These are phyloP conservation scores for Auanema sp. DNA, from an alignment of 2,888 invertebrate species.

Conservation along the genomic window DNA sequence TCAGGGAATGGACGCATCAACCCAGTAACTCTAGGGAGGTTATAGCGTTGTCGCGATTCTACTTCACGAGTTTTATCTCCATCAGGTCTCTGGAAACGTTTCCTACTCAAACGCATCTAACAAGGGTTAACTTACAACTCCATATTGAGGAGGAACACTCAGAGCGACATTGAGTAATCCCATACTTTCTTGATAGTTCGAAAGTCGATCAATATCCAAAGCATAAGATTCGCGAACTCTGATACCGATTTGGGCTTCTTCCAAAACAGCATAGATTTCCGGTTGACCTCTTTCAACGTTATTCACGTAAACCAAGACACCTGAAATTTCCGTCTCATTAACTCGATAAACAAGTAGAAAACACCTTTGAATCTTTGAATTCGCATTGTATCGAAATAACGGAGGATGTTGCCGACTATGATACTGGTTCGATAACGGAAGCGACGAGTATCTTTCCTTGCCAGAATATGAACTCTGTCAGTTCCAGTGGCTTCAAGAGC, in stretches of 20 bases:
- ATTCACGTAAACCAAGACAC: constrained; percentile 61
- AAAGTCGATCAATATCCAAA: constrained; percentile 55
- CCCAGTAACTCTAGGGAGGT: constrained; percentile 55
- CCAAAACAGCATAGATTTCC: constrained; percentile 62
- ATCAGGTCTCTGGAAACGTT: constrained; percentile 55
- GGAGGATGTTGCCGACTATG: constrained; percentile 59
- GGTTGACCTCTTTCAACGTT: constrained; percentile 61
- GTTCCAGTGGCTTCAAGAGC: constrained; percentile 61
- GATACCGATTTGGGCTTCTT: constrained; percentile 61
- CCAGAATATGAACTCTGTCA: constrained; percentile 48
- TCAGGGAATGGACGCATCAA: constrained; percentile 63
- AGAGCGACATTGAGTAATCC: constrained; percentile 60
- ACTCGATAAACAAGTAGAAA: too few species aligned
- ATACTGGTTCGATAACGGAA: constrained; percentile 55
- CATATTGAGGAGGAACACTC: constrained; percentile 57
- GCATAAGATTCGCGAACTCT: constrained; percentile 59
- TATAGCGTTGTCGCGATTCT: constrained; percentile 51
- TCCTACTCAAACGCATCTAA: not conserved
- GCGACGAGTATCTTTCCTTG: constrained; percentile 50
- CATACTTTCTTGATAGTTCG: constrained; percentile 59
- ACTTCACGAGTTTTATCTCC: constrained; percentile 60
- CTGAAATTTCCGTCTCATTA: too few species aligned
- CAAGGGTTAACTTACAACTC: constrained; percentile 38
- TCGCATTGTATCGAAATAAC: constrained; percentile 62
- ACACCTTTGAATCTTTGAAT: constrained; percentile 61